These are phyloP conservation scores for Perca schrenkii DNA, from an alignment of 2,113 vertebrate species.

Conservation along the genomic window DNA sequence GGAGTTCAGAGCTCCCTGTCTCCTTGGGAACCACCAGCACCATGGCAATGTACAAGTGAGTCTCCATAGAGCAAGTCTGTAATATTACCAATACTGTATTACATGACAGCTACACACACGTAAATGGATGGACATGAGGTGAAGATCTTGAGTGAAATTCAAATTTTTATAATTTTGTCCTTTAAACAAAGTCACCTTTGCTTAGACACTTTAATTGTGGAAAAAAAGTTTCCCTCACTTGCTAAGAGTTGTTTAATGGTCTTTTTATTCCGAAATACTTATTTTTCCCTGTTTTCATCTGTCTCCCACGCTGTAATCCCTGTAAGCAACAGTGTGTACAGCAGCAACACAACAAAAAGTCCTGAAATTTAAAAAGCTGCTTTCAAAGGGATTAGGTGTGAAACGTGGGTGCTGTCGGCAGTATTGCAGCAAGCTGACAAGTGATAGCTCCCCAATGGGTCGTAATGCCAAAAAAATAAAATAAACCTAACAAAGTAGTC, in stretches of 20 bases:
- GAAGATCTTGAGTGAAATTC: background rate
- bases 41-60: slow-evolving; percentile 46
- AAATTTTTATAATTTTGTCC: background rate
- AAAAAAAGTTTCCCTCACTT: background rate
- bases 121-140: background rate
- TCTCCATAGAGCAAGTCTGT: slow-evolving; percentile 4
- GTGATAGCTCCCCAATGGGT: slow-evolving; percentile 48
- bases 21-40: slow-evolving; percentile 16
- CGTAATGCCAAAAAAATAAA: slow-evolving; percentile 20
- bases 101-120: background rate
- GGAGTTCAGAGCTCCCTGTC: slow-evolving; percentile 34
- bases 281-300: background rate
- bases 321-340: slow-evolving; percentile 2
- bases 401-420: slow-evolving; percentile 13
- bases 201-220: background rate
- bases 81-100: background rate
- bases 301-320: slow-evolving; percentile 18
- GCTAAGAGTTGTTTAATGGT: background rate
- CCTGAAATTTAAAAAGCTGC: slow-evolving; percentile 28
- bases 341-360: slow-evolving; percentile 15
- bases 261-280: background rate
- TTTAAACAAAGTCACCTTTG: background rate
- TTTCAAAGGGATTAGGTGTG: slow-evolving; percentile 39
- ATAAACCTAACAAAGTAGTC: slow-evolving; percentile 30
- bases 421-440: slow-evolving; percentile 24